Evolutionary conservation across 2,797 vertebrate genomes (phyloP), one percentile per base, ranked within the genome.

Genomic region (Urosaurus nigricauda): DNA sequence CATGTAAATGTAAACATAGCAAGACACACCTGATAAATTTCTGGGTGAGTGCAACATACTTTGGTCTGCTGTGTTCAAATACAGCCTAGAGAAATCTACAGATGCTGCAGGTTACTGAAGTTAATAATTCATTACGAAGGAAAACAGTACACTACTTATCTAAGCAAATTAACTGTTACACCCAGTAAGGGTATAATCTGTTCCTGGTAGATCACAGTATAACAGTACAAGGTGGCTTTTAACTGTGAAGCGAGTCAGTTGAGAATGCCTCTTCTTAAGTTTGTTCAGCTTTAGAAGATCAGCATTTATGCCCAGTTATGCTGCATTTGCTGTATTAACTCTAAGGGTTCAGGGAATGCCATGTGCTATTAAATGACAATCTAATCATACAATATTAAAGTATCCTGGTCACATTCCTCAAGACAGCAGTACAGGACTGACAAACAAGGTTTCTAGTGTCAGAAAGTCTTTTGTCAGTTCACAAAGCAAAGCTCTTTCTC

Each of bases 381-480:
- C 63, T 40, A 53, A 70, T 32, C 88, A 74, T 79, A 88, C 51
- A 35, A 60, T 73, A 81, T 1, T 43, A 32, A 82, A 35, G 53
- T 9, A 21, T 70, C 2, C 0, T 0, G n/a, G 71, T 51, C 89
- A 60, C 37, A 65, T 6, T 63, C 60, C 75, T 70, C 14, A 4
- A 26, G 80, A 56, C 4, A 80, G 35, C 9, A 88, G 65, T 74
- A 83, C 53, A 37, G 53, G 12, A 79, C 0, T 6, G 2, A 89
- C 5, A 70, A 78, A 43, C 32, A 43, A 87, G 68, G 51, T 43
- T 65, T 92, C 87, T 37, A 75, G 29, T 86, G 87, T 2, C 5
- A 56, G 58, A 19, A 82, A 86, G 58, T 35, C 17, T 80, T 71
- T 11, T 70, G 17, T 37, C 35, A 32, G 4, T 26, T 65, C 79